phyloP scores from a whole-genome alignment of 2,113 vertebrate genomes.

The Epinephelus fuscoguttatus region DNA sequence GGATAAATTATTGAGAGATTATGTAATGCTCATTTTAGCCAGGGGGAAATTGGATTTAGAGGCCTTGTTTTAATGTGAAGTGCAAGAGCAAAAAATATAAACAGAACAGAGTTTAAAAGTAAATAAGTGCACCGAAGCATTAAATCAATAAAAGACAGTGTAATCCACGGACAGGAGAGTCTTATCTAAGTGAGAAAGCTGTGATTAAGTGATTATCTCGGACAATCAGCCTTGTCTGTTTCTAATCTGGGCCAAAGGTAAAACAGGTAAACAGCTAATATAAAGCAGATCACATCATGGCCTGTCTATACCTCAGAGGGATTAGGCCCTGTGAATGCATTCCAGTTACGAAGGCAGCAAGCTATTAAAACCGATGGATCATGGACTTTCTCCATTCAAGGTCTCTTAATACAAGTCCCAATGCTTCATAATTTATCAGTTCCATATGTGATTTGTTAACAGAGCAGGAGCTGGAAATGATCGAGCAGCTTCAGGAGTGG shows the following conservation, averaged over 20 bases:
- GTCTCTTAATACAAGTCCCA: conserved; percentile 25
- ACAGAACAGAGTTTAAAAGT: conserved; percentile 47
- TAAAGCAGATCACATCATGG: conserved; percentile 50
- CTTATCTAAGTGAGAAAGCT: conserved; percentile 61
- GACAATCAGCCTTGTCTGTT: conserved; percentile 62
- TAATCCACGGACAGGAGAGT: conserved; percentile 69
- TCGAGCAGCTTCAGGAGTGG: conserved; percentile 12
- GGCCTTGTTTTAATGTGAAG: conserved; percentile 24
- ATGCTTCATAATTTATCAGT: conserved; percentile 30
- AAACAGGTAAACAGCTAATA: conserved; percentile 58
- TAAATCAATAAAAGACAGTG: conserved; percentile 70
- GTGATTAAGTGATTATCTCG: conserved; percentile 72
- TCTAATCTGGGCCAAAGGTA: conserved; percentile 76
- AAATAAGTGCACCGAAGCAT: conserved; percentile 57
- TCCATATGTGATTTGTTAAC: conserved; percentile 44
- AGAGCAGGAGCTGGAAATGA: conserved; percentile 35
- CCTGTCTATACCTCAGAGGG: conserved; percentile 40
- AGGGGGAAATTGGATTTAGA: conserved; percentile 30
- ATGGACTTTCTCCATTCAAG: conserved; percentile 41
- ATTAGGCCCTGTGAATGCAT: conserved; percentile 35
- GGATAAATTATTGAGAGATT: conserved; percentile 9
- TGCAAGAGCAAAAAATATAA: conserved; percentile 32
- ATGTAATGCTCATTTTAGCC: conserved; percentile 32
- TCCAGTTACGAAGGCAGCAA: conserved; percentile 37
- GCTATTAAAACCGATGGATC: conserved; percentile 55